Conservation (phyloP, 2,888 invertebrate species). For the Neria commutata region DNA sequence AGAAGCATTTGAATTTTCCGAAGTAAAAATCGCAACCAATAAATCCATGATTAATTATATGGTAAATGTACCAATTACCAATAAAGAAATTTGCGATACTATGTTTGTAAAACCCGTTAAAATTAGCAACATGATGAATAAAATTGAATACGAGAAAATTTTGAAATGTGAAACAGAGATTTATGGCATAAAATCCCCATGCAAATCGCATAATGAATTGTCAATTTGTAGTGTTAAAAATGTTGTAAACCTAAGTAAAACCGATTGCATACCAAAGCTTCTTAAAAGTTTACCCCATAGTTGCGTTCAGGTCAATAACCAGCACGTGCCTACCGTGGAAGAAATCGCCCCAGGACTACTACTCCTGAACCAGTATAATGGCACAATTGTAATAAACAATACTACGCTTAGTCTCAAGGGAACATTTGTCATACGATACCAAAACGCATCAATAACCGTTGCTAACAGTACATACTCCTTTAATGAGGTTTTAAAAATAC, state of each 20-base stretch:
- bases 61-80: not conserved
- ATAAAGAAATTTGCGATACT: not conserved
- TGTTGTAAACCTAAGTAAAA: not conserved
- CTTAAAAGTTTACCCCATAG: no score
- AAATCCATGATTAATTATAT: not conserved
- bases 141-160: not conserved
- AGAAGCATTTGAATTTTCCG: not conserved
- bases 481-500: not conserved
- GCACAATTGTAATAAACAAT: not conserved
- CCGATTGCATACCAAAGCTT: not conserved
- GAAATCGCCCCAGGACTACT: not conserved
- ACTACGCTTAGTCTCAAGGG: not conserved
- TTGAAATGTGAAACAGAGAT: not conserved
- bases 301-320: no score
- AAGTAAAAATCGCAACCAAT: not conserved
- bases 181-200: not conserved
- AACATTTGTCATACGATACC: not conserved
- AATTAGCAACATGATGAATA: not conserved
- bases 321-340: not conserved
- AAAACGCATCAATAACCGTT: not conserved
- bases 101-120: not conserved
- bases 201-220: no score
- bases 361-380: not conserved
- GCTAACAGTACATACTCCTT: not conserved
- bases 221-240: not conserved